phyloP scores from a whole-genome alignment of 2,888 invertebrate species.

The Rhagophthalmus giganteus region DNA sequence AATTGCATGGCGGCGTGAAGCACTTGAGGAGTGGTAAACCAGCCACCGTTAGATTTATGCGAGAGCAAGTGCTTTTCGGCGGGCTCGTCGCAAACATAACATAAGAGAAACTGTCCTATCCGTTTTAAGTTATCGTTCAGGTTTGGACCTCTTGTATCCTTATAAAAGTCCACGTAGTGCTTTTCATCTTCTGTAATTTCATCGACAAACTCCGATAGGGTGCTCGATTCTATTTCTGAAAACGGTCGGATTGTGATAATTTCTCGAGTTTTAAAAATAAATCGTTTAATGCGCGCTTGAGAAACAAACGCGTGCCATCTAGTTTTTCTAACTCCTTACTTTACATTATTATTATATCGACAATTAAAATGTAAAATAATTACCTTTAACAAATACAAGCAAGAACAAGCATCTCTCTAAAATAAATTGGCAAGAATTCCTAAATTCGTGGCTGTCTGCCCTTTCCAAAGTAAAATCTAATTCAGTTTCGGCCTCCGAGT shows the following conservation, averaged over 20 bases:
- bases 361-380: too few species aligned
- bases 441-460: slow-evolving; percentile 40
- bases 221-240: slow-evolving; percentile 30
- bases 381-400: slow-evolving; percentile 57
- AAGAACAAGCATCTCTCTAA: slow-evolving; percentile 58
- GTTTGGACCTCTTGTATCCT: slow-evolving; percentile 36
- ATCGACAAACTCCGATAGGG: slow-evolving; percentile 33
- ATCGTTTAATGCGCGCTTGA: neutral
- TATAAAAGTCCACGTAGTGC: slow-evolving; percentile 50
- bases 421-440: slow-evolving; percentile 53
- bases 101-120: slow-evolving; percentile 45
- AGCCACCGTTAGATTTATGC: slow-evolving; percentile 43
- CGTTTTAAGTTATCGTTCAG: slow-evolving; percentile 39
- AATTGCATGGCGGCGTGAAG: slow-evolving; percentile 46
- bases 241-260: too few species aligned
- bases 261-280: neutral
- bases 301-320: neutral
- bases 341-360: too few species aligned
- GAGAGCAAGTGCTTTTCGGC: slow-evolving; percentile 41
- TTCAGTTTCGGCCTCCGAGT: slow-evolving; percentile 24
- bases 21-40: slow-evolving; percentile 48
- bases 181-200: slow-evolving; percentile 45
- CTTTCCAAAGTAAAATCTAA: slow-evolving; percentile 21
- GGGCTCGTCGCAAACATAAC: slow-evolving; percentile 50
- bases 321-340: too few species aligned